phyloP scores from a whole-genome alignment of 2,888 invertebrate genomes.

The Hyppa rectilinea region DNA sequence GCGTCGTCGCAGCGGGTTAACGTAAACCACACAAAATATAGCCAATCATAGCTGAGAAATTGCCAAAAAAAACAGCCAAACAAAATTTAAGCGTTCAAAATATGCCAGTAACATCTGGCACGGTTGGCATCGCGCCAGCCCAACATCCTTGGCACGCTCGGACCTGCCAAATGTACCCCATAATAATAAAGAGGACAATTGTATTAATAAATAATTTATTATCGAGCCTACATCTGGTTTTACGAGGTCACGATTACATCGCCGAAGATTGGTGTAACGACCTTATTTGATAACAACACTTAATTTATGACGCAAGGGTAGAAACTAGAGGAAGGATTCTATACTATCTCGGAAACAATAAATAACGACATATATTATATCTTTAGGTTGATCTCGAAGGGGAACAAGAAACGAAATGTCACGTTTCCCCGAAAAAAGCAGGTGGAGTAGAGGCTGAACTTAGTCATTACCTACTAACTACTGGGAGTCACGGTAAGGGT shows the following conservation, averaged over 20 bases:
- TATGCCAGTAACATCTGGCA: constrained; percentile 65
- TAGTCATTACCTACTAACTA: constrained; percentile 25
- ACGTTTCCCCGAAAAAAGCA: neutral
- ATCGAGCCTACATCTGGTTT: constrained; percentile 33
- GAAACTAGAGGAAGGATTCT: neutral
- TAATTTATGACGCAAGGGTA: constrained; percentile 25
- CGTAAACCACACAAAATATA: constrained; percentile 47
- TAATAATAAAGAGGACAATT: constrained; percentile 54
- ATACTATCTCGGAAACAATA: constrained; percentile 7
- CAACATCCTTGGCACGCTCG: constrained; percentile 46
- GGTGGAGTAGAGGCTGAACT: neutral
- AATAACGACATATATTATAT: constrained; percentile 25
- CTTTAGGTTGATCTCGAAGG: constrained; percentile 16
- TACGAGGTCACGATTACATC: constrained; percentile 42
- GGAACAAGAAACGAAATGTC: constrained; percentile 4
- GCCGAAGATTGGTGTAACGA: constrained; percentile 23
- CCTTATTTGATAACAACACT: constrained; percentile 26
- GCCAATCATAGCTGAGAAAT: constrained; percentile 47
- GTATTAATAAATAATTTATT: constrained; percentile 58
- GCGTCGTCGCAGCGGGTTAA: constrained; percentile 29
- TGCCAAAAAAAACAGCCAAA: constrained; percentile 52
- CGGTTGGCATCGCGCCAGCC: constrained; percentile 66
- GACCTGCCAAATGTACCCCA: constrained; percentile 65
- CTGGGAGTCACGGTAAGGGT: constrained; percentile 34
- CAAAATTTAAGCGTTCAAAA: constrained; percentile 53